phyloP scores from a whole-genome alignment of 1,140 invertebrate genomes.

The Eciton burchellii region DNA sequence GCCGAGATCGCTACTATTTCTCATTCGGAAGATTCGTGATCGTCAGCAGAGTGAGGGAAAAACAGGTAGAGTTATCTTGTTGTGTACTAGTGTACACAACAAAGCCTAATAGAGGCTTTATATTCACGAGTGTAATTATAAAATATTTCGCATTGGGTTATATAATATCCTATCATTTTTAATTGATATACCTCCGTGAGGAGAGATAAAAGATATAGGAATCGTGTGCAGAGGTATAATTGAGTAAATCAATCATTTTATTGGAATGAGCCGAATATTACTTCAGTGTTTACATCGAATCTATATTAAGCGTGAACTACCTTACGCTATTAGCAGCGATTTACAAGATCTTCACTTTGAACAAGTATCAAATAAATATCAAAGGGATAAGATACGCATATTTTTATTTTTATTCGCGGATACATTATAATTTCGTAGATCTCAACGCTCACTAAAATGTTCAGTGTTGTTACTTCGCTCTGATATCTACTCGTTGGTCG shows the following conservation, averaged over 20 bases:
- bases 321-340: not conserved
- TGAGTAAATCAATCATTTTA: slow-evolving; percentile 14
- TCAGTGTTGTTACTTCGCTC: slow-evolving; percentile 58
- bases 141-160: slow-evolving; percentile 13
- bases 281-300: not conserved
- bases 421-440: not conserved
- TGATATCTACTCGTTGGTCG: slow-evolving; percentile 76
- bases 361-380: not conserved
- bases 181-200: not conserved
- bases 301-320: not conserved
- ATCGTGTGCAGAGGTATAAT: not conserved
- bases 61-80: not conserved
- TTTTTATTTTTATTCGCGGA: not conserved
- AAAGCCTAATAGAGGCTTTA: not conserved
- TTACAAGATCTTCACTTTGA: not conserved
- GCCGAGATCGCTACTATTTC: not conserved
- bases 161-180: slow-evolving; percentile 9
- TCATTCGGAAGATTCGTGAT: not conserved
- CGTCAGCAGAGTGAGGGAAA: not conserved
- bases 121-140: slow-evolving; percentile 12
- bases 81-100: too few relatives aligned
- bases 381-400: not conserved
- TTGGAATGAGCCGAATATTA: not conserved
- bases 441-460: not conserved
- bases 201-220: not conserved